phyloP scores from a whole-genome alignment of 2,797 vertebrate species.

The Acanthornis magna region DNA sequence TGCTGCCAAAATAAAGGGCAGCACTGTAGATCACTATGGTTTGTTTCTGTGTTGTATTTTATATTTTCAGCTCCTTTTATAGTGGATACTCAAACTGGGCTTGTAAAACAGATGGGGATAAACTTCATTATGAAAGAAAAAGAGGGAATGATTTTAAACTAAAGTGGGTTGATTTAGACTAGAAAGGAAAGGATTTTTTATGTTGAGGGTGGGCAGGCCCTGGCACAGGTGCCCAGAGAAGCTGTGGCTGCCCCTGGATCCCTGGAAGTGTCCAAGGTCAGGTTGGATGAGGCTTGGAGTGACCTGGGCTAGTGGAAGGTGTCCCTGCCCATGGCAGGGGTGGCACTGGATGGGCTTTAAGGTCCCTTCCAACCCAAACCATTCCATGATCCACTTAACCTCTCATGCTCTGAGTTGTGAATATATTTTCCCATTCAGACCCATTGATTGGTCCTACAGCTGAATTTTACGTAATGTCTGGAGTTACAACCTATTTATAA shows the following conservation, averaged over 20 bases:
- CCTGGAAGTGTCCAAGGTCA: neutral
- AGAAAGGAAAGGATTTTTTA: neutral
- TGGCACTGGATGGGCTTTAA: neutral
- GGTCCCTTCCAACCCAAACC: neutral
- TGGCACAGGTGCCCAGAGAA: neutral
- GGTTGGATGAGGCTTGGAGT: rapidly evolving
- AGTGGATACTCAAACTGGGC: neutral
- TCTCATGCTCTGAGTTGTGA: rapidly evolving
- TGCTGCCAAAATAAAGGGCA: neutral
- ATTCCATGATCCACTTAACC: neutral
- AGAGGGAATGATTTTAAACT: neutral
- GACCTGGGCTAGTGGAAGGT: rapidly evolving
- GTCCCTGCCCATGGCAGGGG: neutral
- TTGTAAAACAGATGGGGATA: neutral
- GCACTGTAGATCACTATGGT: neutral
- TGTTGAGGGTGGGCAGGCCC: rapidly evolving
- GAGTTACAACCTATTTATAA: neutral
- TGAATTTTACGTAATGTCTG: neutral
- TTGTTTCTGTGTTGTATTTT: neutral
- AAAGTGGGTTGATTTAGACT: neutral
- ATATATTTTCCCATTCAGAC: neutral
- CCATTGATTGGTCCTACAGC: neutral
- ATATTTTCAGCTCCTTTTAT: neutral
- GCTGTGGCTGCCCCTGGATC: neutral
- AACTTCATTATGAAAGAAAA: neutral